Evolutionary conservation across 2,113 vertebrate genomes (phyloP).

Genomic region (Osmerus eperlanus): DNA sequence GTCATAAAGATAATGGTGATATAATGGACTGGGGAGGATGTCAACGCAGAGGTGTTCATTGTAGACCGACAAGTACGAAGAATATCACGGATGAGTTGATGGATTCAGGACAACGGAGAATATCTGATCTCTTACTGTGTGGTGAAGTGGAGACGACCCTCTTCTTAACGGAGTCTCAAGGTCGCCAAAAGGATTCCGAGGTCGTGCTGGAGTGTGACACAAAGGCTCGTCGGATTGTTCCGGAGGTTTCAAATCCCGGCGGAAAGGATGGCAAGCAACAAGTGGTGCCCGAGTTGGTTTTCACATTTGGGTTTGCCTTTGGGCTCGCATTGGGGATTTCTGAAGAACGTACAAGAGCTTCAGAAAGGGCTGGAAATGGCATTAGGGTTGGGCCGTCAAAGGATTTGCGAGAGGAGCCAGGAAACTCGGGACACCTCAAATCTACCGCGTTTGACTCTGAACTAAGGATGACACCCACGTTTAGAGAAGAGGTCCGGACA

Average conservation of each 20-base stretch:
- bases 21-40: not conserved
- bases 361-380: too few relatives aligned
- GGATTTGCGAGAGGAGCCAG: not conserved
- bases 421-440: not conserved
- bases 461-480: not conserved
- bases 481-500: not conserved
- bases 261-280: too few relatives aligned
- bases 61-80: not conserved
- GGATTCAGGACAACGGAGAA: not conserved
- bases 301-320: too few relatives aligned
- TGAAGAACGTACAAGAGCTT: too few relatives aligned
- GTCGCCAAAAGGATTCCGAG: not conserved
- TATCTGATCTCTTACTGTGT: not conserved
- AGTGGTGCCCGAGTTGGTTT: too few relatives aligned
- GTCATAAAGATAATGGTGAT: not conserved
- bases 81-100: not conserved
- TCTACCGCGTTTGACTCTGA: not conserved
- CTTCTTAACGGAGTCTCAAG: not conserved
- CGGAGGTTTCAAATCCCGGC: too few relatives aligned
- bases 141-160: not conserved
- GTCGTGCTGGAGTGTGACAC: not conserved
- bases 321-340: too few relatives aligned
- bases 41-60: not conserved
- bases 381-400: not conserved
- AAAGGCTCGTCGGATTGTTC: too few relatives aligned